Conservation (phyloP, 2,888 invertebrate genomes). For the Ectropis crepuscularia region DNA sequence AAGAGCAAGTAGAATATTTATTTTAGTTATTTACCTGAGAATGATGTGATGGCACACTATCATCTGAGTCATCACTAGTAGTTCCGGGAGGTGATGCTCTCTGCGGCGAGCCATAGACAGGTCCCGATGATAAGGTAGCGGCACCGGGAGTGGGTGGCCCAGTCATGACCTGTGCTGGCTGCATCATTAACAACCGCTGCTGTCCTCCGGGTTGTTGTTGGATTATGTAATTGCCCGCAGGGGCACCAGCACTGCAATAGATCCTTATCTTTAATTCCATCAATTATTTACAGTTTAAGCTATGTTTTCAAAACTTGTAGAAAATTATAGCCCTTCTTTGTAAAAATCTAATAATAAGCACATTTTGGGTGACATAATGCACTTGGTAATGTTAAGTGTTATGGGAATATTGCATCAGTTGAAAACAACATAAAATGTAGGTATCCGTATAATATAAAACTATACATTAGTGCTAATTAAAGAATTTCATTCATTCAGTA, state of each 20-base stretch:
- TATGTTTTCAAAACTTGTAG: neutral
- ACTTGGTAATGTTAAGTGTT: too few species aligned
- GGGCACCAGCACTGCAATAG: conserved; percentile 77
- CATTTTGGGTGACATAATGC: too few species aligned
- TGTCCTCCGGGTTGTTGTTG: conserved; percentile 85
- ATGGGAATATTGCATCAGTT: too few species aligned
- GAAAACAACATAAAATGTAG: too few species aligned
- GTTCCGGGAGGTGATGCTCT: conserved; percentile 88
- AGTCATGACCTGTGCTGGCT: conserved; percentile 80
- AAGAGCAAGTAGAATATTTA: conserved; percentile 2
- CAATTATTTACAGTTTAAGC: neutral
- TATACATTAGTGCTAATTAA: neutral
- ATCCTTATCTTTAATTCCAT: neutral
- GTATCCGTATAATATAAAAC: neutral
- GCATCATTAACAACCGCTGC: conserved; percentile 83
- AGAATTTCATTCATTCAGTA: neutral
- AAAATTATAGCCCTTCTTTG: too few species aligned
- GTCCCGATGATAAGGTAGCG: conserved; percentile 67
- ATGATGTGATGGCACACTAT: conserved; percentile 88
- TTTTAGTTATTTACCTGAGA: conserved; percentile 67
- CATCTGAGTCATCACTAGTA: conserved; percentile 95
- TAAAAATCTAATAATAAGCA: too few species aligned
- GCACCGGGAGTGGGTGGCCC: conserved; percentile 77
- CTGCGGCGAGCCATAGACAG: conserved; percentile 84
- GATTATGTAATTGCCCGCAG: conserved; percentile 85